Percentiles rank a stretch among this genome's conserved stretches.
Evolutionary conservation across 2,113 vertebrate genomes (phyloP).

Genomic region (Rattus norvegicus): GRCr8 NC_086026.1:78856001-78856500

Average conservation of each 20-base stretch:
- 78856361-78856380: neutral
- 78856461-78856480: neutral
- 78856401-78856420: neutral
- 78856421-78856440: neutral
- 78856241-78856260: neutral
- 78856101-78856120: neutral
- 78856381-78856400: neutral
- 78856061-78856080: neutral
- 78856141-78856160: neutral
- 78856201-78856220: neutral
- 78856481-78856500: neutral
- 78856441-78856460: too few species aligned
- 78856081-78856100: fast-evolving
- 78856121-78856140: neutral
- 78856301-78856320: neutral
- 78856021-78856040: neutral
- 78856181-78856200: neutral
- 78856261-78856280: neutral
- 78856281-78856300: neutral
- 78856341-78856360: neutral
- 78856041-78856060: neutral
- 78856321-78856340: neutral
- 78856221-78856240: neutral
- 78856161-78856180: neutral
- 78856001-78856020: neutral